phyloP scores from a whole-genome alignment of 2,888 invertebrate genomes.

The Platerodrilus igneus region DNA sequence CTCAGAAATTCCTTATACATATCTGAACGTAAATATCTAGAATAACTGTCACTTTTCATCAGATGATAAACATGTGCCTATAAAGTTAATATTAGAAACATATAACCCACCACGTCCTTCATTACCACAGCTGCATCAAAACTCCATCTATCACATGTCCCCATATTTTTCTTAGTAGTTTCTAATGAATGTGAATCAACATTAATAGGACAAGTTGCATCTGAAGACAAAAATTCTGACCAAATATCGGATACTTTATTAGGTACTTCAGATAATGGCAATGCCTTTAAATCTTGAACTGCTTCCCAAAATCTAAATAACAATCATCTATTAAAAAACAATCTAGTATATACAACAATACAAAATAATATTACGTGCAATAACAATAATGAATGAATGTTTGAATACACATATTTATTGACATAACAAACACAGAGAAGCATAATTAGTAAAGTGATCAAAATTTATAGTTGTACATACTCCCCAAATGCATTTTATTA shows the following conservation, averaged over 20 bases:
- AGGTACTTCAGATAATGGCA: constrained; percentile 81
- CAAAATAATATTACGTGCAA: neutral
- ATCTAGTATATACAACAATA: no score
- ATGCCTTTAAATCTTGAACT: constrained; percentile 84
- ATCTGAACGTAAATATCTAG: constrained; percentile 93
- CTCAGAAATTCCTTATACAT: constrained; percentile 97
- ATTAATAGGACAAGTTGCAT: constrained; percentile 95
- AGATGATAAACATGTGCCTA: constrained; percentile 98
- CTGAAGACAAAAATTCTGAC: constrained; percentile 88
- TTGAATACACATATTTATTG: neutral
- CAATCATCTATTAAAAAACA: neutral
- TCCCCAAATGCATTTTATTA: no score
- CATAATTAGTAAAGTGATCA: no score
- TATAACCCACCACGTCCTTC: no score
- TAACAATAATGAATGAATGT: neutral
- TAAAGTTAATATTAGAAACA: constrained; percentile 26
- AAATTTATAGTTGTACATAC: no score
- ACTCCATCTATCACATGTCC: constrained; percentile 83
- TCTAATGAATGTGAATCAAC: constrained; percentile 92
- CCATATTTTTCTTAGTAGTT: constrained; percentile 74
- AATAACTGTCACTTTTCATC: constrained; percentile 99
- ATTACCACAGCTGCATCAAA: constrained; percentile 96
- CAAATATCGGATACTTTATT: constrained; percentile 81
- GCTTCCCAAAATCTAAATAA: constrained; percentile 88
- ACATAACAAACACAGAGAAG: neutral